Evolutionary conservation across 2,113 vertebrate genomes (phyloP).

Genomic region (Panurus biarmicus): DNA sequence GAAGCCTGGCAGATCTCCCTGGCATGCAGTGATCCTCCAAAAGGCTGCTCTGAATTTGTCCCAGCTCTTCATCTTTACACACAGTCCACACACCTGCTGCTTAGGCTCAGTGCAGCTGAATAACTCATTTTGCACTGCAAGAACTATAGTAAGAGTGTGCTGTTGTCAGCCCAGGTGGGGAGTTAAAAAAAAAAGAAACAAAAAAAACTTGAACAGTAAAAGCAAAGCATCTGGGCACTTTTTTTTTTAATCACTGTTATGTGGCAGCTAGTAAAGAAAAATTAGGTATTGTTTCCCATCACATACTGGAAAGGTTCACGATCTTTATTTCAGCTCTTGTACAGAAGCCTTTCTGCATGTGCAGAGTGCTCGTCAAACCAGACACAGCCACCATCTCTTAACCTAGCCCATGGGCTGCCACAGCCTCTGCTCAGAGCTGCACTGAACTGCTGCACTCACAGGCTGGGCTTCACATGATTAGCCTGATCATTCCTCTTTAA

Average conservation of each 20-base stretch:
- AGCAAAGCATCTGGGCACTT: background rate
- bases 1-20: background rate
- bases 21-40: background rate
- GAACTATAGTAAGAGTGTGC: background rate
- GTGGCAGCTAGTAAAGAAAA: background rate
- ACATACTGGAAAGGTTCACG: background rate
- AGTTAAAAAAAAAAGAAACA: background rate
- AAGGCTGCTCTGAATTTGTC: background rate
- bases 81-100: background rate
- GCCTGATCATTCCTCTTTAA: background rate
- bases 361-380: background rate
- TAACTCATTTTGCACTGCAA: background rate
- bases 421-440: background rate
- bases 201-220: background rate
- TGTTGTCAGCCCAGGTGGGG: background rate
- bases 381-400: background rate
- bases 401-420: background rate
- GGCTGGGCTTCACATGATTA: background rate
- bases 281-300: background rate
- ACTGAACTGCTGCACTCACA: background rate
- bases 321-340: background rate
- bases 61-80: background rate
- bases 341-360: background rate
- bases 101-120: background rate
- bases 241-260: background rate